A percentile compares a stretch with the other conserved stretches of the same genome.
phyloP scores from a whole-genome alignment of 2,113 vertebrate genomes.

The Hypomesus transpacificus region DNA sequence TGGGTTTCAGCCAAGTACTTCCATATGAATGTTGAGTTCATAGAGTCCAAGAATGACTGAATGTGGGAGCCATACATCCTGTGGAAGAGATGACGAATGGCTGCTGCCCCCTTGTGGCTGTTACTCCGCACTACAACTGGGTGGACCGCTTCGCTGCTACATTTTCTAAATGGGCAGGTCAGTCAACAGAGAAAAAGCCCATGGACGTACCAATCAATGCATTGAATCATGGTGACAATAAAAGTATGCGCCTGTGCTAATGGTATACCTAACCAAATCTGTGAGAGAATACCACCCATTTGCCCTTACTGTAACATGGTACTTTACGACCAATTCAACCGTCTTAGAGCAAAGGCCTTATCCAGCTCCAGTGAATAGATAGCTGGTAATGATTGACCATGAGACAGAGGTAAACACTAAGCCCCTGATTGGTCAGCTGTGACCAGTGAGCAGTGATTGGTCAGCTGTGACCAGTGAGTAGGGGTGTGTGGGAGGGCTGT shows the following conservation, averaged over 20 bases:
- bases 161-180: not conserved
- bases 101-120: conserved; percentile 60
- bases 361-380: conserved; percentile 9
- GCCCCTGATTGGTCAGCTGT: conserved; percentile 36
- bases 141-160: conserved; percentile 14
- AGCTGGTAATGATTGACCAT: conserved; percentile 57
- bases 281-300: too few species aligned
- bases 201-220: too few species aligned
- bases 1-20: conserved; percentile 66
- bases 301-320: too few species aligned
- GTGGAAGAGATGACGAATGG: conserved; percentile 14
- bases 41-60: conserved; percentile 55
- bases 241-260: too few species aligned
- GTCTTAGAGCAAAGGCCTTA: not conserved
- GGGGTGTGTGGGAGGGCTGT: not conserved
- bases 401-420: conserved; percentile 31
- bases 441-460: conserved; percentile 26
- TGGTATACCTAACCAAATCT: too few species aligned
- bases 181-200: too few species aligned
- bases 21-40: conserved; percentile 72
- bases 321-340: too few species aligned
- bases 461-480: conserved; percentile 21
- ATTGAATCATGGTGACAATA: too few species aligned
- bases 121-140: not conserved
- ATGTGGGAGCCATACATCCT: conserved; percentile 47